A percentile compares a stretch with the other conserved stretches of the same genome.
phyloP scores from a whole-genome alignment of 2,113 vertebrate genomes.

The Salvator merianae region DNA sequence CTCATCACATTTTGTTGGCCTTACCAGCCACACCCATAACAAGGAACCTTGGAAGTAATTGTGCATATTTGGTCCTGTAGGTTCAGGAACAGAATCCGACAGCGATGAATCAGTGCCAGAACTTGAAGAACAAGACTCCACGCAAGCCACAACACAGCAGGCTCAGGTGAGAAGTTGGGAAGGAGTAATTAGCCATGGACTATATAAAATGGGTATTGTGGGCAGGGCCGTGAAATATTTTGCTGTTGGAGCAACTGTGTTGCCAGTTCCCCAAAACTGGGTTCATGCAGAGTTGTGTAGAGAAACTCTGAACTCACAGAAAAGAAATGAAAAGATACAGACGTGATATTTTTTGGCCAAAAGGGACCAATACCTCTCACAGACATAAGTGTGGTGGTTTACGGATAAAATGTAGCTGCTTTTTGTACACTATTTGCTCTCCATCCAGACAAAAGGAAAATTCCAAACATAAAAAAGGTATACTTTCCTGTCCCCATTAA shows the following conservation, averaged over 20 bases:
- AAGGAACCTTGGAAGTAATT: not conserved
- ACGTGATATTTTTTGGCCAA: too few species aligned
- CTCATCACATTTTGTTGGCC: accelerated
- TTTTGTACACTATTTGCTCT: too few species aligned
- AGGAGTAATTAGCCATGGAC: not conserved
- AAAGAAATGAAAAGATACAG: too few species aligned
- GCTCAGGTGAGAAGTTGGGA: constrained; percentile 82
- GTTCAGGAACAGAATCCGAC: constrained; percentile 98
- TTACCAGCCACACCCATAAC: not conserved
- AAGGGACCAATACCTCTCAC: too few species aligned
- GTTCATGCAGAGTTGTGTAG: too few species aligned
- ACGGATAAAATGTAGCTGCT: too few species aligned
- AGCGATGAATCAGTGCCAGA: constrained; percentile 98
- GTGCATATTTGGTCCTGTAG: constrained; percentile 68
- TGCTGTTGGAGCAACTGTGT: not conserved
- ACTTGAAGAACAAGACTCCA: constrained; percentile 95
- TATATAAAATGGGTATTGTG: not conserved
- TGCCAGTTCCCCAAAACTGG: too few species aligned
- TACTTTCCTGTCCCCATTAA: too few species aligned
- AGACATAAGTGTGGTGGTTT: too few species aligned
- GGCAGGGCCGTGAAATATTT: not conserved
- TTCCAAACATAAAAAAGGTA: too few species aligned
- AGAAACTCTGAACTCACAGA: too few species aligned
- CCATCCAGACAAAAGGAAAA: too few species aligned
- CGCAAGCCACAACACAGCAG: constrained; percentile 94